Conservation (phyloP, 1,140 invertebrate species). For the Chionoecetes opilio region DNA sequence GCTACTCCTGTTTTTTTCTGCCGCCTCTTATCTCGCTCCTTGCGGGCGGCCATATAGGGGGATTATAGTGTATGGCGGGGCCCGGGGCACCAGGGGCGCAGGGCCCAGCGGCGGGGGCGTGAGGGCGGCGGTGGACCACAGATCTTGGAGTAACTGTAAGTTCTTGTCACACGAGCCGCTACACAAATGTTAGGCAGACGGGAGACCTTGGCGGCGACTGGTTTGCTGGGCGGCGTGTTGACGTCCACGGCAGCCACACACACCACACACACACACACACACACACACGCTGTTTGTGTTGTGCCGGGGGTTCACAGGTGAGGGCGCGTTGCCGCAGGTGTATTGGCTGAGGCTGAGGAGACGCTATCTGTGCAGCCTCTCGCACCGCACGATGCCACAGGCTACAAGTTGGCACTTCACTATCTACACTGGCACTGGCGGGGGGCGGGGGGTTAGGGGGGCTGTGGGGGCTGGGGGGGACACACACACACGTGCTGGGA, state of each 20-base stretch:
- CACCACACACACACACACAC: not conserved
- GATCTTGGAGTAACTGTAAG: conserved; percentile 43
- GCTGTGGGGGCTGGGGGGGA: not conserved
- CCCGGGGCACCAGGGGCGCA: not conserved
- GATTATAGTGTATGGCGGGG: not conserved
- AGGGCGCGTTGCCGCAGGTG: not conserved
- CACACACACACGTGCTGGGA: conserved; percentile 52
- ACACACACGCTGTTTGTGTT: not conserved
- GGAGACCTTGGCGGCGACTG: conserved; percentile 54
- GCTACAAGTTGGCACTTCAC: conserved; percentile 47
- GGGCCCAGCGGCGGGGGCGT: not conserved
- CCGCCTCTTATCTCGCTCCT: not conserved
- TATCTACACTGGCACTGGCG: conserved; percentile 38
- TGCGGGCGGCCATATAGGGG: not conserved
- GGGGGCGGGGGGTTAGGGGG: not conserved
- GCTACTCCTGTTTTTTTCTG: not conserved
- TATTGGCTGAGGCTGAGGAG: not conserved
- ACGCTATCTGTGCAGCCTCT: not conserved
- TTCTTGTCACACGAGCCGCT: not conserved
- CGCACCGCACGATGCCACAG: not conserved
- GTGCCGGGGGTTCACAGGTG: not conserved
- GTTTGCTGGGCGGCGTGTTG: conserved; percentile 54
- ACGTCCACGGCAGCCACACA: not conserved
- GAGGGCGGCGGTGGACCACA: not conserved
- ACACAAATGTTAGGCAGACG: conserved; percentile 45